A percentile compares a stretch with the other conserved stretches of the same genome.
Conservation (phyloP, 2,888 invertebrate species). For the Crocallis elinguaria region DNA sequence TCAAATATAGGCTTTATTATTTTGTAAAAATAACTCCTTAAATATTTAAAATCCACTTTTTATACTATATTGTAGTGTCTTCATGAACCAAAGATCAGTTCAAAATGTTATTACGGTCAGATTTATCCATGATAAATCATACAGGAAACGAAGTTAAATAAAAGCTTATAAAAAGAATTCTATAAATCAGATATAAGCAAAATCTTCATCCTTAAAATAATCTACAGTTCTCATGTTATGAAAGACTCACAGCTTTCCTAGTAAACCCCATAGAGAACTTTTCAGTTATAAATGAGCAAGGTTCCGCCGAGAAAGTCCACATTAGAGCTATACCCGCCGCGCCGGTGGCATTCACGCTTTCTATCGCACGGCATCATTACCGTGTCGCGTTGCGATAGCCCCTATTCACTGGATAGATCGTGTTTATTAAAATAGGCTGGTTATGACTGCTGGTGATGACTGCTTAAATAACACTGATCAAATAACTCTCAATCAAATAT, state of each 20-base stretch:
- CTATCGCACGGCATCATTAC: slow-evolving; percentile 41
- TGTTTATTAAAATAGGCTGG: background rate
- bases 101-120: no score
- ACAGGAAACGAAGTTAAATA: no score
- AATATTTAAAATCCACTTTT: no score
- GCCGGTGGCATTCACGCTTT: slow-evolving; percentile 39
- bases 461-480: no score
- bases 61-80: no score
- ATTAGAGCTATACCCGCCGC: slow-evolving; percentile 22
- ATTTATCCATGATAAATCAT: no score
- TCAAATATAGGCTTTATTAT: no score
- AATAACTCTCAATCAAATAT: no score
- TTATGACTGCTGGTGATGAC: no score
- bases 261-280: slow-evolving; percentile 7
- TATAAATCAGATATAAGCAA: background rate
- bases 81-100: no score
- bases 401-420: slow-evolving; percentile 5
- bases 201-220: background rate
- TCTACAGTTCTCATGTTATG: background rate
- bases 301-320: slow-evolving; percentile 24
- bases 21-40: no score
- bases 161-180: no score
- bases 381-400: slow-evolving; percentile 9
- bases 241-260: background rate
- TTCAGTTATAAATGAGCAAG: slow-evolving; percentile 4